Evolutionary conservation across 2,888 invertebrate species (phyloP).

Genomic region (Noctuana brunneofusca): DNA sequence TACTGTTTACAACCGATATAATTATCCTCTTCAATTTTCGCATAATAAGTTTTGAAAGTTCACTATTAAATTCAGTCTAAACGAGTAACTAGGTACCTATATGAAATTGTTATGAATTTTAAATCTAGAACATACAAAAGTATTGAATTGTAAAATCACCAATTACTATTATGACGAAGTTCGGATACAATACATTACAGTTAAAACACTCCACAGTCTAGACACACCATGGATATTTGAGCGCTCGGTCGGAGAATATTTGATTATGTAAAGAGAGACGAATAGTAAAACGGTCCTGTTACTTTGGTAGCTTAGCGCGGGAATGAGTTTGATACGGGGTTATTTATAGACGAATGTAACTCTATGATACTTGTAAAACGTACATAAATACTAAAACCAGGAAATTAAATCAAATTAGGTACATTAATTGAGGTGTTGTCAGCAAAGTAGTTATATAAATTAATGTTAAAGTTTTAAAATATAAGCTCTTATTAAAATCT

Average conservation of each 20-base stretch:
- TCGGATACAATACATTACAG: slow-evolving; percentile 38
- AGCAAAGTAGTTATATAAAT: no score
- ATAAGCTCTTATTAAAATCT: no score
- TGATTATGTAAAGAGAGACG: slow-evolving; percentile 68
- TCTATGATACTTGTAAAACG: no score
- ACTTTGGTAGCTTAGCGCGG: neutral
- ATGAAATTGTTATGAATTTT: neutral
- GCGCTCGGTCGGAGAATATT: slow-evolving; percentile 63
- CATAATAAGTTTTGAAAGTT: slow-evolving; percentile 42
- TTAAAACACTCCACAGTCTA: slow-evolving; percentile 44
- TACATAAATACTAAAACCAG: no score
- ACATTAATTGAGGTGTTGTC: no score
- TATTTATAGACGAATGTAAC: neutral
- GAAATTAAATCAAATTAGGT: no score
- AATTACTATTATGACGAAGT: neutral
- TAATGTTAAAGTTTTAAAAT: no score
- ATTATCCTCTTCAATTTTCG: slow-evolving; percentile 50
- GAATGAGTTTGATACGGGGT: neutral
- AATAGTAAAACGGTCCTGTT: slow-evolving; percentile 44
- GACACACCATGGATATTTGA: slow-evolving; percentile 59
- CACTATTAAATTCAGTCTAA: slow-evolving; percentile 16
- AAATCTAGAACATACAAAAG: neutral
- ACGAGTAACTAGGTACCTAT: neutral
- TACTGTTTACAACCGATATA: slow-evolving; percentile 65
- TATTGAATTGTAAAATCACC: neutral